Base-by-base conservation (phyloP, 2,113 vertebrate species). In the Microtus montanus region DNA sequence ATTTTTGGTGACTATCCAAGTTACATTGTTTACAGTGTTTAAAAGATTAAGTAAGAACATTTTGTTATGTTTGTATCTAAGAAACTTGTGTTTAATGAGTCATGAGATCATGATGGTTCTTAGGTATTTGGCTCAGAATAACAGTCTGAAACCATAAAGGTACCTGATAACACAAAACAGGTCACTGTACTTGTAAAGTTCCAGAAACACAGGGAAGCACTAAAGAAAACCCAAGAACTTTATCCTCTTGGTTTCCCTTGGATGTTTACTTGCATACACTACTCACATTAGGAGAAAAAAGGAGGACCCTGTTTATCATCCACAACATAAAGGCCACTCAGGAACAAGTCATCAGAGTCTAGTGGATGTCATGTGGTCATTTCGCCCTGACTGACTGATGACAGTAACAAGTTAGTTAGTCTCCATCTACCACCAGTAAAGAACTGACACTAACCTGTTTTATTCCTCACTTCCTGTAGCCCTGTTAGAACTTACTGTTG, bases 1-100 rank as follows among this genome's bases (percentile, higher is more conserved):
- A 9, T 7, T 47, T 33, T 85, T 47, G 61, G 15, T 66, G 83
- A 49, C 30, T 49, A 47, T 68, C 83, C 63, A 85, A 85, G 83
- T 68, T 85, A 47, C 41, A 68, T 85, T 66, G 41, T 85, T 85
- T 63, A 85, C 66, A 68, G 83, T 3, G 9, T 85, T 85, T 87
- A 70, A 70, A 52, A 35, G 84, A 86, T 68, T 70, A 49, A 86
- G 63, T 70, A 49, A 86, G 63, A 87, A 70, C 41, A 68, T n/a
- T 70, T 66, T 47, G 41, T 68, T 68, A 70, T n/a, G 66, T 68
- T 85, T 87, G 33, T 70, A 52, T 49, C 84, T 52, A 68, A 52
- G 44, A 64, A 35, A 35, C 44, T 87, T 70, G 84, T 87, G 64
- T 70, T 86, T 47, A 66, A 20, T 44, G 64, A 35, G 41, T n/a